Conservation (phyloP, 1,140 invertebrate genomes). For the Drosophila aff. region DNA sequence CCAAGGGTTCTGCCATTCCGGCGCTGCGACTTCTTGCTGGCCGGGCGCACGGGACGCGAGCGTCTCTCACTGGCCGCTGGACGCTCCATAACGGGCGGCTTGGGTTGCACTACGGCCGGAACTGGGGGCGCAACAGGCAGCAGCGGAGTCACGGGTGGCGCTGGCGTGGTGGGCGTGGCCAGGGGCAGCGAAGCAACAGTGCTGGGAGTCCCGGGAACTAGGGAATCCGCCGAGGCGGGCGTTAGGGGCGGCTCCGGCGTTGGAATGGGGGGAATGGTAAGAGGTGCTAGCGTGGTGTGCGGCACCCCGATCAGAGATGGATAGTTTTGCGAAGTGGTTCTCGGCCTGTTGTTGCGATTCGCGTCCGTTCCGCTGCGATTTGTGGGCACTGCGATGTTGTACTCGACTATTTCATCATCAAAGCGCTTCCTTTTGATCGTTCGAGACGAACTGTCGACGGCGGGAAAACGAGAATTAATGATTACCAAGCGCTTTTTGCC, state of each 20-base stretch:
- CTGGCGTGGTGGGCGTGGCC: conserved; percentile 35
- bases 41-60: conserved; percentile 64
- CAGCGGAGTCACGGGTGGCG: conserved; percentile 29
- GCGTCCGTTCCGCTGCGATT: conserved; percentile 86
- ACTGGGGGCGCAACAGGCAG: conserved; percentile 27
- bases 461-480: neutral
- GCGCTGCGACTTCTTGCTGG: conserved; percentile 85
- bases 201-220: conserved; percentile 33
- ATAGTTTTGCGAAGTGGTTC: conserved; percentile 87
- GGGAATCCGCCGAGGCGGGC: conserved; percentile 74
- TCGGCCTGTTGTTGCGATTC: conserved; percentile 85
- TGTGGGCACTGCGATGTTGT: conserved; percentile 90
- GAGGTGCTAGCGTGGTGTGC: conserved; percentile 35
- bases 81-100: conserved; percentile 52
- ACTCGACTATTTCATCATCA: conserved; percentile 98
- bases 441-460: conserved; percentile 90
- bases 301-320: conserved; percentile 84
- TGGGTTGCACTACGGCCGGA: conserved; percentile 26
- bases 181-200: conserved; percentile 27
- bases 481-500: neutral
- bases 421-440: conserved; percentile 98
- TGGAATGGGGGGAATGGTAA: conserved; percentile 53
- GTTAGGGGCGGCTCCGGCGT: conserved; percentile 60
- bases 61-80: conserved; percentile 38
- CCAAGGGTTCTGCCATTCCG: conserved; percentile 88